A percentile compares a stretch with the other conserved stretches of the same genome.
Evolutionary conservation across 1,140 invertebrate genomes (phyloP).

Genomic region (Drosophila navojoa): DNA sequence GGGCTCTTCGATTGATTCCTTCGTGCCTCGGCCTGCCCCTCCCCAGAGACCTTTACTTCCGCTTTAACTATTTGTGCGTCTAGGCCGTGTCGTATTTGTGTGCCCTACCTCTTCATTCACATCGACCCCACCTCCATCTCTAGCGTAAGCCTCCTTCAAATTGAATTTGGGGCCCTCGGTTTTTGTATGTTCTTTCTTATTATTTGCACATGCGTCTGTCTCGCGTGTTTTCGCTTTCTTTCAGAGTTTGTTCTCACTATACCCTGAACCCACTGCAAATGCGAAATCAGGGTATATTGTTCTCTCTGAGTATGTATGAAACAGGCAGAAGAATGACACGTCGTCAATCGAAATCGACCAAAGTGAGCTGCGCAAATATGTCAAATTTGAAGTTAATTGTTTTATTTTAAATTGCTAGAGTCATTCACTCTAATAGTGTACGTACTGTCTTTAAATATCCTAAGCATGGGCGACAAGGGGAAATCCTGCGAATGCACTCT

Average conservation of each 20-base stretch:
- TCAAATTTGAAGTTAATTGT: too few relatives aligned
- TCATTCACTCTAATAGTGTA: too few relatives aligned
- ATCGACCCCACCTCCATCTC: neutral
- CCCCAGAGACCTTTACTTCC: constrained; percentile 74
- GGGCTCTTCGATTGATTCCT: constrained; percentile 59
- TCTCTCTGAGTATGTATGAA: too few relatives aligned
- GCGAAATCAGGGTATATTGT: too few relatives aligned
- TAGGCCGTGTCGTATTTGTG: constrained; percentile 1
- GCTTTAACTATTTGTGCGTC: constrained; percentile 75
- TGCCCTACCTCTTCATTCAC: neutral
- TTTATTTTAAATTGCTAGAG: too few relatives aligned
- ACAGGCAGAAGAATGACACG: too few relatives aligned
- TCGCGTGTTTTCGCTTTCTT: constrained; percentile 20
- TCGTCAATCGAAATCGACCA: too few relatives aligned
- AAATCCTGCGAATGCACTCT: too few relatives aligned
- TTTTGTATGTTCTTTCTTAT: constrained; percentile 3
- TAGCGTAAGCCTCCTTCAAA: constrained; percentile 38
- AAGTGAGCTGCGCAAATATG: too few relatives aligned
- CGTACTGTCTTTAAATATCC: too few relatives aligned
- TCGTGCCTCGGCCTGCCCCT: constrained; percentile 56
- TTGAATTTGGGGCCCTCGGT: constrained; percentile 64
- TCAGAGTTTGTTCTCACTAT: constrained; percentile 19
- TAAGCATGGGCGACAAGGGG: too few relatives aligned
- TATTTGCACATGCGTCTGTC: constrained; percentile 49
- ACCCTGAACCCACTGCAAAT: neutral